Base-by-base conservation (phyloP, 2,888 invertebrate genomes). In the Agrotis clavis region DNA sequence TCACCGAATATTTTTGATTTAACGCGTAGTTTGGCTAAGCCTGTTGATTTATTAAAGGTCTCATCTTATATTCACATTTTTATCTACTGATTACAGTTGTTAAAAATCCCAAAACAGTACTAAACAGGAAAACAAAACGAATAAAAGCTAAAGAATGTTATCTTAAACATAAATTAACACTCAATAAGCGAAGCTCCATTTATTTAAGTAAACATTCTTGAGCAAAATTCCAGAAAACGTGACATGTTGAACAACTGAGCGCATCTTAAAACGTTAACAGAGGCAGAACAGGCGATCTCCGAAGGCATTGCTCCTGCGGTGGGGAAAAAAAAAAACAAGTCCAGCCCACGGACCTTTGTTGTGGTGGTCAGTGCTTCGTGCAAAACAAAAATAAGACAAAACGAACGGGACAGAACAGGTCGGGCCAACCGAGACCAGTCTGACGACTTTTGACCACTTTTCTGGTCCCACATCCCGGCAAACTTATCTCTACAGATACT, bases 301-400 rank as follows among this genome's bases (percentile, higher is more conserved):
- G 84, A 83, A 92, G 92, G 87, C 93, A 92, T 87, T 90, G 94
- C 91, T 90, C 90, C 86, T 86, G 89, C 77, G 71, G 72, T 76
- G 63, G 72, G 78, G 80, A 84, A 92, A 94, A 69, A 67, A n/a
- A 94, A 93, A 91, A 92, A 91, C 83, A 90, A 89, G 86, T 74
- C 85, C 89, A 87, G 89, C 92, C 94, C 91, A 93, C 92, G 88
- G 89, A 93, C 94, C 94, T 95, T 95, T 95, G 94, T 96, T 96
- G 96, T 95, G 93, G 93, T 96, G 96, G 96, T 96, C 96, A 96
- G 96, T 96, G 94, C 96, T 94, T 95, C 92, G 90, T 89, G 92
- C 93, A 90, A 93, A 94, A 94, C 94, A 94, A 95, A 95, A 95
- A 96, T 95, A 95, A 95, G 91, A 95, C 92, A 94, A 94, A 93